A percentile compares a stretch with the other conserved stretches of the same genome.
These are phyloP conservation scores for Monochamus alternatus DNA, from an alignment of 2,888 invertebrate species.

Conservation along the genomic window DNA sequence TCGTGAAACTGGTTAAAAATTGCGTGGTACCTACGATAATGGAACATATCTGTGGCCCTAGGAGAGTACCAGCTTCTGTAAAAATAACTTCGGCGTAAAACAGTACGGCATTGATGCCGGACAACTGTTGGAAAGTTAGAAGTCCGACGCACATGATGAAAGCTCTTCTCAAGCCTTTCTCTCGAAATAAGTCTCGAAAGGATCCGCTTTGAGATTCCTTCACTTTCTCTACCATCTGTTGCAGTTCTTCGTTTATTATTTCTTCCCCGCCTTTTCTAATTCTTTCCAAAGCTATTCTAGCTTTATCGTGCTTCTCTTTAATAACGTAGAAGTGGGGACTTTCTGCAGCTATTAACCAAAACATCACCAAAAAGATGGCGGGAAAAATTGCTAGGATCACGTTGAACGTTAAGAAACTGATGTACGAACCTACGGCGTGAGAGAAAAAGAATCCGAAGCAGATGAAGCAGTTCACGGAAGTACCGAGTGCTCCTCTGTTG, in stretches of 20 bases:
- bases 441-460: constrained; percentile 79
- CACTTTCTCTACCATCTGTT: constrained; percentile 34
- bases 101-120: constrained; percentile 86
- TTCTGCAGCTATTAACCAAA: constrained; percentile 86
- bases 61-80: constrained; percentile 75
- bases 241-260: constrained; percentile 37
- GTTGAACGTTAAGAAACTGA: constrained; percentile 78
- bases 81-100: constrained; percentile 86
- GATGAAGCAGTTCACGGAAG: constrained; percentile 85
- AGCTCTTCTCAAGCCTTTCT: constrained; percentile 82
- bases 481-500: constrained; percentile 85
- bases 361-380: constrained; percentile 71
- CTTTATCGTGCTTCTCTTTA: constrained; percentile 76
- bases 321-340: constrained; percentile 82
- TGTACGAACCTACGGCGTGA: constrained; percentile 82
- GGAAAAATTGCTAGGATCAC: constrained; percentile 73
- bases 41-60: constrained; percentile 77
- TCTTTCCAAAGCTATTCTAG: constrained; percentile 77
- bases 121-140: constrained; percentile 87
- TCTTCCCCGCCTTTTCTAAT: constrained; percentile 74
- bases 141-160: constrained; percentile 81
- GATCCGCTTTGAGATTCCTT: constrained; percentile 26
- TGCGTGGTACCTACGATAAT: constrained; percentile 86
- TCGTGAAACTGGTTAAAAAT: constrained; percentile 81
- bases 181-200: constrained; percentile 68